Evolutionary conservation across 2,113 vertebrate species (phyloP), one percentile per base, ranked within the genome.

Genomic region (Ivindomyrus marchei): DNA sequence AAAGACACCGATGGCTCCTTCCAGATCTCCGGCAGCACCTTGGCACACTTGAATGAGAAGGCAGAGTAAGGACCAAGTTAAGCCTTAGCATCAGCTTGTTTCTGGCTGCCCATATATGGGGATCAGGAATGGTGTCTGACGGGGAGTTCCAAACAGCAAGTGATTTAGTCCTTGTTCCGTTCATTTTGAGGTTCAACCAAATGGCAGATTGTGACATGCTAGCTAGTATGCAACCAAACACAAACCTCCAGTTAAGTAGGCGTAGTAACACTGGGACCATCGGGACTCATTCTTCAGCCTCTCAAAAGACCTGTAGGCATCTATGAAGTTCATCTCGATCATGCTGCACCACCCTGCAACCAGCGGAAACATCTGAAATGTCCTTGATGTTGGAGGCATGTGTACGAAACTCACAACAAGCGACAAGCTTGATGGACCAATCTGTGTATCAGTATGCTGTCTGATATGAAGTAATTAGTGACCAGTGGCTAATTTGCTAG

Each of bases 211-310:
- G 39, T 7, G 15, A 3, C 31, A 36, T 86, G 47, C 13, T 9
- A 87, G 50, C 36, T 39, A 31, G 31, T 80, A 27, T 53, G 13
- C 3, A 27, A 39, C 49, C 27, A 39, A 56, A 53, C 42, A 62
- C 89, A 31, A 58, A 98, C 98, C 97, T 93, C 98, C 98, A 1
- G 98, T 99, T 91, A 99, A 93, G 92, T 99, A 99, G 17, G 98
- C 98, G 2, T 99, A 99, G 92, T 99, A 99, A 93, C 98, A 99
- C 94, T 99, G 98, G 0, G 98, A 99, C 98, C 98, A 99, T 88
- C 98, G 95, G 0, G 98, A 99, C 91, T 99, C 98, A 0, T 98
- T 98, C 92, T 99, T 99, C 88, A 99, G 97, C 88, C 98, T 95
- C 92, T 98, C 97, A 8, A 99, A 99, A 21, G 98, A 97, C 90